Base-by-base conservation (phyloP, 1,140 invertebrate species). In the Macrotrachela quadricornifera region DNA sequence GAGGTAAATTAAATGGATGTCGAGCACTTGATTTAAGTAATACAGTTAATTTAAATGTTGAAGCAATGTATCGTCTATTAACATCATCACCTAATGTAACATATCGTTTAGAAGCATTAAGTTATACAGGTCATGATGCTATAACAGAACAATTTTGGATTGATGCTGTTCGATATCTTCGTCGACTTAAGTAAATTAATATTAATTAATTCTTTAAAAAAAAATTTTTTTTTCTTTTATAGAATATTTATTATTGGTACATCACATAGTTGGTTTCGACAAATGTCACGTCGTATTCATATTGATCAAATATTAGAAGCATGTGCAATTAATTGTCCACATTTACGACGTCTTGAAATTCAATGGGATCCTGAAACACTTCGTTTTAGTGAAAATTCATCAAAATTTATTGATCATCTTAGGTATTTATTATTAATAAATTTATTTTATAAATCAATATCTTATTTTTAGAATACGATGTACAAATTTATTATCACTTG, bases 281-380 rank as follows among this genome's bases (percentile, higher is more conserved):
- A 95, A 65, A 88, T 95, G 21, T 65, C 64, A 60, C 71, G 73
- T 43, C 74, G 76, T 57, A 73, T 77, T 45, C 77, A 78, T 58
- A 86, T 96, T 42, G 94, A 99, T 74, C 82, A 96, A 70, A 71
- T 99, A 49, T 88, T 97, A 77, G 91, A 99, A 63, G 83, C 82
- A 43, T 92, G 97, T 48, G 88, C 92, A 0, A 86, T 85, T 58
- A 85, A 85, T 64, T 94, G 86, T 63, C 77, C 78, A 0, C 78
- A 80, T 56, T 65, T 97, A 57, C 83, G 92, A 66, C 75, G 92
- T 1, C 68, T 97, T 30, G 94, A 99, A 65, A 73, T 99, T 16
- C 73, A 87, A 59, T 99, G 94, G 94, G 94, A 97, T 68, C 87
- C 91, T 0, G 88, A 92, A 59, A 96, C 94, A 61, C 75, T 99